Percentiles rank a stretch among this genome's conserved stretches.
Conservation (phyloP, 2,113 vertebrate genomes). For the Cathartes aura region DNA sequence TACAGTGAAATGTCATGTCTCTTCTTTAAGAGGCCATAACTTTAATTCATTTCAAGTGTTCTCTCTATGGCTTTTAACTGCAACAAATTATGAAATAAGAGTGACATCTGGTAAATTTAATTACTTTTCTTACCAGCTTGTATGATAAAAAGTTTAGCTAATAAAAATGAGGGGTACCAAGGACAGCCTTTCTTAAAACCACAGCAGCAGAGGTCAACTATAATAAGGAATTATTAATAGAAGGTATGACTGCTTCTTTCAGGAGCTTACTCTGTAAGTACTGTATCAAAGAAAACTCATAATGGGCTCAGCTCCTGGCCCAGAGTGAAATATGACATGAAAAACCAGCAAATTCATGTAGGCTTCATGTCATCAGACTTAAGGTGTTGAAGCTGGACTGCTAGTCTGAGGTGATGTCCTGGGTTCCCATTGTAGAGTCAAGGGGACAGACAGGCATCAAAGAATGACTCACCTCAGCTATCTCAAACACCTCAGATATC, state of each 20-base stretch:
- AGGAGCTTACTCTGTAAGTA: neutral
- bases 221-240: neutral
- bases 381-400: neutral
- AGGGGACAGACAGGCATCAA: neutral
- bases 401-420: neutral
- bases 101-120: neutral
- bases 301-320: neutral
- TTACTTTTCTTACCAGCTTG: neutral
- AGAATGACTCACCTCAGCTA: neutral
- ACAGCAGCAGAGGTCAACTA: neutral
- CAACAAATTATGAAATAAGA: neutral
- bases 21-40: neutral
- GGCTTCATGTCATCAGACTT: neutral
- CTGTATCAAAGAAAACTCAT: neutral
- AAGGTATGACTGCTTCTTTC: neutral
- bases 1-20: neutral
- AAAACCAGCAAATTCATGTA: neutral
- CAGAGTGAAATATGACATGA: neutral
- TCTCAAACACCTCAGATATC: neutral
- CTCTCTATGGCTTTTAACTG: neutral
- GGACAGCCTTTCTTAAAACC: neutral
- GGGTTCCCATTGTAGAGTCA: neutral
- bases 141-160: neutral
- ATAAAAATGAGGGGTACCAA: neutral
- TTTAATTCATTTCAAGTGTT: neutral